Base-by-base conservation (phyloP, 2,797 vertebrate species). In the Pangasius sanitwongsei region DNA sequence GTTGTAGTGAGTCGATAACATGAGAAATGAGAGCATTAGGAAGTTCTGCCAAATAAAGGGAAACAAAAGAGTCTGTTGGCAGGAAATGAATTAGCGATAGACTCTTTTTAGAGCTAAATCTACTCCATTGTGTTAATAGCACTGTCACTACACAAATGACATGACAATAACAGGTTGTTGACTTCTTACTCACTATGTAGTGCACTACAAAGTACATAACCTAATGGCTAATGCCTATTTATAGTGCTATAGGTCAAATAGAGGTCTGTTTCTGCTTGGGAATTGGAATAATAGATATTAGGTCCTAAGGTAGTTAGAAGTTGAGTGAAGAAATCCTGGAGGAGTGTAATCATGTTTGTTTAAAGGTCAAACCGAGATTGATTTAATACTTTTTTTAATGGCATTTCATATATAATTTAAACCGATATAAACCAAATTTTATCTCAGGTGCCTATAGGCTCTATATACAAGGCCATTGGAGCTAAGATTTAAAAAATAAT, bases 41-140 rank as follows among this genome's bases (percentile, higher is more conserved):
- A 87, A 31, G 75, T 88, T 83, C 82, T 83, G 69, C 31, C 53
- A 83, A 59, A 53, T 63, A 83, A 65, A 48, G 23, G 41, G 53
- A 74, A 41, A 72, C 65, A 72, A 85, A 53, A 61, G 81, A 63
- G 63, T 31, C 15, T 85, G 7, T 69, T 69, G 83, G 48, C 63
- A 85, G 48, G 63, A 70, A 85, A 69, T 53, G 83, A 85, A 69
- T 69, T 44, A 65, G 61, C 13, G 13, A 83, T 67, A 25, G 37
- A 81, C 20, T 80, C 15, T 57, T 80, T 55, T 12, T 57, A 2
- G 9, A 83, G 82, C 25, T n/a, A 50, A 31, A 53, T 31, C n/a
- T 67, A 48, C 28, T 48, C 4, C n/a, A 34, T 28, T n/a, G 82
- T 48, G 59, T 63, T 63, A 44, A 3, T 44, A 34, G 34, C 31